Conservation (phyloP, 1,140 invertebrate genomes). For the Babylonia areolata region DNA sequence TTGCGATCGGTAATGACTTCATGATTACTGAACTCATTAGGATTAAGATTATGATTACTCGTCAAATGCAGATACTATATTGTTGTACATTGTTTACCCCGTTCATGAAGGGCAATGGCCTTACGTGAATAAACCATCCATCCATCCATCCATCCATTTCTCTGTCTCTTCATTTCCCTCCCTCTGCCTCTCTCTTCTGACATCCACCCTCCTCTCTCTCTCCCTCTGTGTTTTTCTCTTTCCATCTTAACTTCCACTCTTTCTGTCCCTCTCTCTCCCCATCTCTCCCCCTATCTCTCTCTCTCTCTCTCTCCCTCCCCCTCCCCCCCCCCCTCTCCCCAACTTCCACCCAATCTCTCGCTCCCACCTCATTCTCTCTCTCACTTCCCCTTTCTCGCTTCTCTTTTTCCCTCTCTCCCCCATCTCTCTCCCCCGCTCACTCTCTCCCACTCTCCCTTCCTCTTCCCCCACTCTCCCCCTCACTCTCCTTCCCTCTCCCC, state of each 20-base stretch:
- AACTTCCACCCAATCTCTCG: slow-evolving; percentile 4
- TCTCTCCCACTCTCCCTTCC: too few relatives aligned
- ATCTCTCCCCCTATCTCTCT: background rate
- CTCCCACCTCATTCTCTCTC: background rate
- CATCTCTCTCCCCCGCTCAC: too few relatives aligned
- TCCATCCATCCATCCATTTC: too few relatives aligned
- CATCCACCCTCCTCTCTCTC: slow-evolving; percentile 3
- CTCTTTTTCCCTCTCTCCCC: background rate
- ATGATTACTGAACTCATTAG: too few relatives aligned
- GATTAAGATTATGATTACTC: too few relatives aligned
- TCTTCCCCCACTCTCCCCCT: too few relatives aligned
- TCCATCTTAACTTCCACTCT: too few relatives aligned
- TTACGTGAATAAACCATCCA: too few relatives aligned
- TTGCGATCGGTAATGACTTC: background rate
- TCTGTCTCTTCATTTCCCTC: background rate
- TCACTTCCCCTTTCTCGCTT: background rate
- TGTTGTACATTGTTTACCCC: too few relatives aligned
- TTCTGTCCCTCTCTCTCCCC: background rate
- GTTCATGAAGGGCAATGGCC: too few relatives aligned
- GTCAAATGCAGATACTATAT: too few relatives aligned
- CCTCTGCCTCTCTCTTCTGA: background rate
- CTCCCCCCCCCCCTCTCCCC: background rate
- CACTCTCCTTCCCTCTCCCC: too few relatives aligned
- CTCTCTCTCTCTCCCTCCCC: background rate
- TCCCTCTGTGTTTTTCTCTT: slow-evolving; percentile 2